Base-by-base conservation (phyloP, 2,113 vertebrate genomes). In the Probosciger aterrimus region DNA sequence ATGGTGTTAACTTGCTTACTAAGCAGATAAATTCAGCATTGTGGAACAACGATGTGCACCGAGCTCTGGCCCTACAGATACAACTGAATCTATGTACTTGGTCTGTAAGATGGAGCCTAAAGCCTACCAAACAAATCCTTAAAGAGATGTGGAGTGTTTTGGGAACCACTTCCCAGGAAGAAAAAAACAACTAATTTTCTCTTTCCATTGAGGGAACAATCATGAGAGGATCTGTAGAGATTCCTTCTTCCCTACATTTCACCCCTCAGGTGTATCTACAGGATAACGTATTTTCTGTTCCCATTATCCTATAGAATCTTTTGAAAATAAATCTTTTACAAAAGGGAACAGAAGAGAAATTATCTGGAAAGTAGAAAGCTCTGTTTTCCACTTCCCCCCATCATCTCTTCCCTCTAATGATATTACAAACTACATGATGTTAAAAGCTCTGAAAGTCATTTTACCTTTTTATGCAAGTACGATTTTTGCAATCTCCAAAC, bases 401-500 rank as follows among this genome's bases (percentile, higher is more conserved):
- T 69, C 39, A 76, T 35, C 41, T 82, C 44, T 57, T 84, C 35
- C 22, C 18, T 70, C 41, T 87, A 94, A 88, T 43, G 39, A 81
- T 27, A 94, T 28, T 84, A 63, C 1, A 4, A 86, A 84, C 59
- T 84, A 67, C 30, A 49, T 15, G 60, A 92, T 41, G 47, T 47
- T 81, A 87, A 96, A 70, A 80, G 63, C 50, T 94, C 55, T 85
- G 78, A 53, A 93, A 96, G 55, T 85, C 84, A 93, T 94, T 41
- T 82, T 75, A 55, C 24, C 30, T 93, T 95, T 88, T 94, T 82
- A 84, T 43, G 30, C 62, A 78, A 3, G 1, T 50, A 78, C 46
- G 6, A 57, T 49, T 91, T 92, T 73, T 52, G 9, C 55, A 87
- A 49, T 71, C 86, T 76, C 59, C 92, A 94, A 95, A 95, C 68